Base-by-base conservation (phyloP, 2,113 vertebrate genomes). In the Mionectes macconnelli region DNA sequence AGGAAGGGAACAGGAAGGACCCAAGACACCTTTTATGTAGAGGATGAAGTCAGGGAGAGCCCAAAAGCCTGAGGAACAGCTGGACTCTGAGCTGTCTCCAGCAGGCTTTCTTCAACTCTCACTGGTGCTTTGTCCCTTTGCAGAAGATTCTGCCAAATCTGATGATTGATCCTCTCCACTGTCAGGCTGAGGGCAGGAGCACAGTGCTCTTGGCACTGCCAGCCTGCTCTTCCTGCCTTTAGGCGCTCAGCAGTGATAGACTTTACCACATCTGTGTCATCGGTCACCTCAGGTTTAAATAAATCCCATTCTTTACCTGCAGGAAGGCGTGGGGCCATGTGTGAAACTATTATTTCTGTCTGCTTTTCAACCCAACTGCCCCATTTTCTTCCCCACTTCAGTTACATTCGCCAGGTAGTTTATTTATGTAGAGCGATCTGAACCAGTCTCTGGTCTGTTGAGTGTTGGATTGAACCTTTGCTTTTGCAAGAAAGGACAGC, bases 191-290 rank as follows among this genome's bases (percentile, higher is more conserved):
- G 25, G 44, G 39, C 49, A 73, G 78, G 44, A 90, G 47, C 39
- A 14, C 27, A 6, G 37, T 18, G 28, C 69, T 64, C 14, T 6
- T 52, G 40, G 49, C 2, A 8, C 39, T 69, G n/a, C 22, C 28
- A 27, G 23, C 49, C 37, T 8, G 22, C 30, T 30, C 27, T 0
- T 0, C 47, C 49, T 9, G 14, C 59, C 22, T 25, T 24, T 20
- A 25, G 27, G 50, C 0, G 0, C 40, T 60, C 44, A 28, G 79
- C 23, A 22, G 12, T 1, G 0, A 4, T 15, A 10, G 2, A 1
- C 8, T 66, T 78, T 2, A 1, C 50, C 4, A 6, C 22, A 2
- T 40, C 5, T 37, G 9, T 0, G 0, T 14, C 0, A 0, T 30
- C 14, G 37, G 3, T 37, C 2, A 7, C 63, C 49, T 73, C 63